Evolutionary conservation across 2,113 vertebrate species (phyloP).

Genomic region (Brachirus orientalis): DNA sequence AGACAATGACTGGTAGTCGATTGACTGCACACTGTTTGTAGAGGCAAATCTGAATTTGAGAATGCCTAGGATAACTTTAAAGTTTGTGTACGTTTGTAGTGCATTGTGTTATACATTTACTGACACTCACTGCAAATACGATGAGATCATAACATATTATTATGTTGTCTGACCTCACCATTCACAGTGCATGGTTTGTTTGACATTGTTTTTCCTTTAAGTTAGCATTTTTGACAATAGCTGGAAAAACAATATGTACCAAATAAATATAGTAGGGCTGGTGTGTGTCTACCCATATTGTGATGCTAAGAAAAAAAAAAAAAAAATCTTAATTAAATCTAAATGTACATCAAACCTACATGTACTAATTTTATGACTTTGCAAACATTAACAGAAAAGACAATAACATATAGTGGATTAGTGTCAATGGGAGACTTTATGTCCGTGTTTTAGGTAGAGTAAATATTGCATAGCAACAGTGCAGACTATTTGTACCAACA

Average conservation of each 20-base stretch:
- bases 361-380: neutral
- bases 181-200: neutral
- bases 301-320: neutral
- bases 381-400: slow-evolving; percentile 52
- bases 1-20: slow-evolving; percentile 35
- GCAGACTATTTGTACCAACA: slow-evolving; percentile 1
- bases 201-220: slow-evolving; percentile 22
- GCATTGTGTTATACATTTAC: slow-evolving; percentile 11
- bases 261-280: slow-evolving; percentile 31
- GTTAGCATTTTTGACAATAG: neutral
- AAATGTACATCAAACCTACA: neutral
- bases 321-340: neutral
- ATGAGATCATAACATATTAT: neutral
- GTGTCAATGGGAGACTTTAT: slow-evolving; percentile 42
- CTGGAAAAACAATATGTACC: slow-evolving; percentile 34
- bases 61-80: slow-evolving; percentile 14
- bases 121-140: neutral
- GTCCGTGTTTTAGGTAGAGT: slow-evolving; percentile 34
- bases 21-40: slow-evolving; percentile 36
- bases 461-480: slow-evolving; percentile 48
- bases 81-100: neutral
- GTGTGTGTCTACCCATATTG: neutral
- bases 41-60: slow-evolving; percentile 7
- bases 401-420: slow-evolving; percentile 55
- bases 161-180: neutral